A percentile compares a stretch with the other conserved stretches of the same genome.
Conservation (phyloP, 2,888 invertebrate genomes). For the Protonemura montana region DNA sequence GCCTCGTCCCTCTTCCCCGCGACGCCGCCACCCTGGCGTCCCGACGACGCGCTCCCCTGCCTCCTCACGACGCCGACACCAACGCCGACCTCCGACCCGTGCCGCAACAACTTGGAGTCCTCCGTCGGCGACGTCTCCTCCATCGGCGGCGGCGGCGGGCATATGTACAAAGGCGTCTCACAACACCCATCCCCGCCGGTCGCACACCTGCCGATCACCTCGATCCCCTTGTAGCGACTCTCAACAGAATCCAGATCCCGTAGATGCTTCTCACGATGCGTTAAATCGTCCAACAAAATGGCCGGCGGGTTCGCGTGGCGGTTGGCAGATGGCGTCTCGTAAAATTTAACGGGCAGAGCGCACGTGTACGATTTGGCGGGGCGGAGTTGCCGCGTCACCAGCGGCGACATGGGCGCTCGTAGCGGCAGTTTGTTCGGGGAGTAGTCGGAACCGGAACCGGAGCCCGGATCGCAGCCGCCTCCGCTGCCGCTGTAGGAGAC, state of each 20-base stretch:
- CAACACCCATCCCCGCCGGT: slow-evolving; percentile 42
- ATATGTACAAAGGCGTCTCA: slow-evolving; percentile 60
- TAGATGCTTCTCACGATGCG: slow-evolving; percentile 58
- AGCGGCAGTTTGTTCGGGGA: slow-evolving; percentile 53
- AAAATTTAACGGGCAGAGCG: slow-evolving; percentile 57
- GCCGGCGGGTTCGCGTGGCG: slow-evolving; percentile 56
- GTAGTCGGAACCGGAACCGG: slow-evolving; percentile 57
- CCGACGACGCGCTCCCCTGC: slow-evolving; percentile 8
- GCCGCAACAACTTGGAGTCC: slow-evolving; percentile 59
- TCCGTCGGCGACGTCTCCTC: slow-evolving; percentile 63
- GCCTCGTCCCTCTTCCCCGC: slow-evolving; percentile 8
- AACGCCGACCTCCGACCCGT: not conserved
- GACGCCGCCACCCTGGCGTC: slow-evolving; percentile 16
- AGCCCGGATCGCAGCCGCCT: slow-evolving; percentile 54
- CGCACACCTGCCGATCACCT: slow-evolving; percentile 20
- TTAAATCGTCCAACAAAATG: slow-evolving; percentile 60
- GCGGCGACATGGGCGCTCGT: slow-evolving; percentile 44
- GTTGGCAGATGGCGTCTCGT: slow-evolving; percentile 52
- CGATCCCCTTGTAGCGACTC: slow-evolving; percentile 56
- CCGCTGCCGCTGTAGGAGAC: slow-evolving; percentile 59
- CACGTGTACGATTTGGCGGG: slow-evolving; percentile 52
- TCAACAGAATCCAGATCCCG: slow-evolving; percentile 58
- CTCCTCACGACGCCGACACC: slow-evolving; percentile 37
- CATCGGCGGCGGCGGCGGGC: slow-evolving; percentile 64
- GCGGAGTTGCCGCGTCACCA: slow-evolving; percentile 48